phyloP scores from a whole-genome alignment of 1,140 invertebrate genomes.

The Hestina assimilis region DNA sequence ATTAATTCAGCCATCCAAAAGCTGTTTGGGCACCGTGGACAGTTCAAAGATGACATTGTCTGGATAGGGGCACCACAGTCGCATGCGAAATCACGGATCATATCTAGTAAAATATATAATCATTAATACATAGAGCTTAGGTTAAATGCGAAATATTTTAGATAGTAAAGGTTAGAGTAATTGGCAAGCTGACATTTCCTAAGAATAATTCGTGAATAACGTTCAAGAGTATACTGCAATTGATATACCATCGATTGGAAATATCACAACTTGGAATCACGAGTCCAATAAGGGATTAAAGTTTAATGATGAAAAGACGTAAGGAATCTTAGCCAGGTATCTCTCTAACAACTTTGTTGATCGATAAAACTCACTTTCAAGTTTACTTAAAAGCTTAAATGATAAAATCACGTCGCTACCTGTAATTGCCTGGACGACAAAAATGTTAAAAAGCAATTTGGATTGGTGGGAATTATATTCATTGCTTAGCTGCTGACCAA shows the following conservation, averaged over 20 bases:
- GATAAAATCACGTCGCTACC: background rate
- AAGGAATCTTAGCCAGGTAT: conserved; percentile 3
- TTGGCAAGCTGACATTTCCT: conserved; percentile 32
- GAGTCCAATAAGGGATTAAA: conserved; percentile 16
- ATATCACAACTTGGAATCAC: conserved; percentile 23
- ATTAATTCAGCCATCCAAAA: no score
- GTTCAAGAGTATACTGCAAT: conserved; percentile 7
- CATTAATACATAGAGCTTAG: background rate
- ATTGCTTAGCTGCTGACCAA: no score
- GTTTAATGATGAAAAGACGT: conserved; percentile 13
- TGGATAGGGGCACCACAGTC: no score
- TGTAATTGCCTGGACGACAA: no score
- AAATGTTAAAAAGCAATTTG: no score
- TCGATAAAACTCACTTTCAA: conserved; percentile 1
- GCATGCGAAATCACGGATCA: no score
- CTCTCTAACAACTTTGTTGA: conserved; percentile 6
- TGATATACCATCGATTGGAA: conserved; percentile 24
- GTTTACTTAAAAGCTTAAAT: no score
- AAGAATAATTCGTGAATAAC: conserved; percentile 15
- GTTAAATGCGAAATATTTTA: conserved; percentile 8
- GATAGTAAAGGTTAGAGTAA: conserved; percentile 16
- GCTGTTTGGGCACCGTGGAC: no score
- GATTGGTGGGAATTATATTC: no score
- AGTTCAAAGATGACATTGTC: no score
- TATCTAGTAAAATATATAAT: background rate